Evolutionary conservation across 2,113 vertebrate species (phyloP).

Genomic region (Hylia prasina): DNA sequence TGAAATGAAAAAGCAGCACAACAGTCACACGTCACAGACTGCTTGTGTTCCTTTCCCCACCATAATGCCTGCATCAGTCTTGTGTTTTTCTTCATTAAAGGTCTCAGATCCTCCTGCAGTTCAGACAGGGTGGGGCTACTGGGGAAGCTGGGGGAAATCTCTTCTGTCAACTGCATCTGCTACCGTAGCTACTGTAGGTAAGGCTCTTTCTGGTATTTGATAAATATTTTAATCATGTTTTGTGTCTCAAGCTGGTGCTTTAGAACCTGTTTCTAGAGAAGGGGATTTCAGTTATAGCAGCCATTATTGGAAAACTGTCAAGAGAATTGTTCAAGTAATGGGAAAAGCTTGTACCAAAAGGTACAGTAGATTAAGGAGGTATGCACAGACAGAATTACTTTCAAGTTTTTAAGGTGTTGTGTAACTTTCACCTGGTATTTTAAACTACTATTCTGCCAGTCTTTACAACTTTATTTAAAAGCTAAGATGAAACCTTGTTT

Average conservation of each 20-base stretch:
- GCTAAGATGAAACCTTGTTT: not conserved
- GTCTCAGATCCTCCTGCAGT: slow-evolving; percentile 65
- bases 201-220: slow-evolving; percentile 49
- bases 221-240: not conserved
- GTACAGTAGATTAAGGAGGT: not conserved
- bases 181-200: slow-evolving; percentile 93
- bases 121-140: slow-evolving; percentile 89
- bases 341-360: not conserved
- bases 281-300: not conserved
- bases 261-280: not conserved
- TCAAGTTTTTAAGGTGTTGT: not conserved
- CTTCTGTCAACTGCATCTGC: slow-evolving; percentile 90
- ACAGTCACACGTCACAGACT: not conserved
- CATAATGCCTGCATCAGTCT: not conserved
- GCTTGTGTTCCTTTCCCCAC: not conserved
- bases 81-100: slow-evolving; percentile 54
- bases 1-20: not conserved
- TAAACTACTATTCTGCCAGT: not conserved
- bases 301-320: not conserved
- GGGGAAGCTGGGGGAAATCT: slow-evolving; percentile 97
- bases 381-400: not conserved
- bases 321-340: not conserved
- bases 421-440: not conserved
- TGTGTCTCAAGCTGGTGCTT: not conserved
- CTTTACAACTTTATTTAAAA: not conserved